Evolutionary conservation across 2,888 invertebrate genomes (phyloP).

Genomic region (Orthosia incerta): DNA sequence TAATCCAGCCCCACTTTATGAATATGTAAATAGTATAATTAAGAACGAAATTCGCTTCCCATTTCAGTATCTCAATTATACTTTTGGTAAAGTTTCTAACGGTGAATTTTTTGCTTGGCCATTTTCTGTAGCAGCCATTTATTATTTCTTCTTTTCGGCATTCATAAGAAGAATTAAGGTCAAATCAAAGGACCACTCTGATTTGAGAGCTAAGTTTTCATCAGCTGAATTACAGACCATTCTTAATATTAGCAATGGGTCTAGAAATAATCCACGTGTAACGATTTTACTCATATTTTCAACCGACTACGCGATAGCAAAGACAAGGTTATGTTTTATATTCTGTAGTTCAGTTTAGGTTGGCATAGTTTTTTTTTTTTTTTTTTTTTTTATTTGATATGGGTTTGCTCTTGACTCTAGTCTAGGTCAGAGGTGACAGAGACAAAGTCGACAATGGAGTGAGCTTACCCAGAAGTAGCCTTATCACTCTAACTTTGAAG

Average conservation of each 20-base stretch:
- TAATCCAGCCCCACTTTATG: constrained; percentile 58
- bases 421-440: no score
- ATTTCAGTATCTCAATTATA: constrained; percentile 23
- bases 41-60: constrained; percentile 50
- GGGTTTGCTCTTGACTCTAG: no score
- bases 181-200: no score
- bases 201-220: neutral
- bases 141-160: neutral
- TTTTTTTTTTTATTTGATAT: no score
- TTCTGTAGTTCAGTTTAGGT: no score
- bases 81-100: constrained; percentile 7
- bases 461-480: no score
- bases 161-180: neutral
- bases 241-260: neutral
- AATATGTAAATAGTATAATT: constrained; percentile 63
- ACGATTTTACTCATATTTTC: no score
- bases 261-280: neutral
- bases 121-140: neutral
- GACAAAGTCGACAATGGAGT: no score
- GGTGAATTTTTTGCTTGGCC: constrained; percentile 14
- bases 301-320: no score
- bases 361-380: no score
- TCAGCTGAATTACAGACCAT: neutral
- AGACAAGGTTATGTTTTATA: no score
- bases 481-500: no score